These are phyloP conservation scores for Aphaenogaster ashmeadi DNA, from an alignment of 1,140 invertebrate genomes.

Conservation along the genomic window DNA sequence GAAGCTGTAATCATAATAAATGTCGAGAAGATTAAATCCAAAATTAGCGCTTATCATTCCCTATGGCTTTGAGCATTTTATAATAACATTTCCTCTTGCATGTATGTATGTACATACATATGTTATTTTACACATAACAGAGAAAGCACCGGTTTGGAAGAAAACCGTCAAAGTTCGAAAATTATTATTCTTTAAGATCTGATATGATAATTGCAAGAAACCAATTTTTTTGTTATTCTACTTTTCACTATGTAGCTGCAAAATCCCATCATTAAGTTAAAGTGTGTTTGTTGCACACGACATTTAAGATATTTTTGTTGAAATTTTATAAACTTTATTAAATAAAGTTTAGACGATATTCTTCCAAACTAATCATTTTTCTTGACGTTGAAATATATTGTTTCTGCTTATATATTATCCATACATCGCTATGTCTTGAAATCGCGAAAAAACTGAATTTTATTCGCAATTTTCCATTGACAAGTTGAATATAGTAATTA, in stretches of 20 bases:
- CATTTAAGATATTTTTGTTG: neutral
- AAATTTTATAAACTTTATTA: neutral
- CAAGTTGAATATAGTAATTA: too few species aligned
- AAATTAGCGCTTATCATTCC: neutral
- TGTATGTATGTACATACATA: neutral
- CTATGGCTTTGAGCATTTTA: neutral
- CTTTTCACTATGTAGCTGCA: neutral
- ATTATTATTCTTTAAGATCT: neutral
- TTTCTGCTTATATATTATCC: neutral
- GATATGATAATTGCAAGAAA: neutral
- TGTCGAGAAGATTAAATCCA: neutral
- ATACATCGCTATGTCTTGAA: neutral
- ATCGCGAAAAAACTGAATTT: neutral
- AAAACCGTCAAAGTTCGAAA: neutral
- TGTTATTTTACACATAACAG: neutral
- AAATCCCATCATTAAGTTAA: neutral
- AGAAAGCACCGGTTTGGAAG: neutral
- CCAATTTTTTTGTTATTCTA: neutral
- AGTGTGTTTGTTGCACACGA: neutral
- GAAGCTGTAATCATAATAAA: neutral
- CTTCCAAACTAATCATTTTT: neutral
- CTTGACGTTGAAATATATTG: neutral
- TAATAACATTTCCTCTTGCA: neutral
- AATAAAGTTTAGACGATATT: neutral
- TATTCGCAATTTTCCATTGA: too few species aligned